Percentiles rank a stretch among this genome's conserved stretches.
phyloP scores from a whole-genome alignment of 1,140 invertebrate genomes.

The Solenopsis fugax region DNA sequence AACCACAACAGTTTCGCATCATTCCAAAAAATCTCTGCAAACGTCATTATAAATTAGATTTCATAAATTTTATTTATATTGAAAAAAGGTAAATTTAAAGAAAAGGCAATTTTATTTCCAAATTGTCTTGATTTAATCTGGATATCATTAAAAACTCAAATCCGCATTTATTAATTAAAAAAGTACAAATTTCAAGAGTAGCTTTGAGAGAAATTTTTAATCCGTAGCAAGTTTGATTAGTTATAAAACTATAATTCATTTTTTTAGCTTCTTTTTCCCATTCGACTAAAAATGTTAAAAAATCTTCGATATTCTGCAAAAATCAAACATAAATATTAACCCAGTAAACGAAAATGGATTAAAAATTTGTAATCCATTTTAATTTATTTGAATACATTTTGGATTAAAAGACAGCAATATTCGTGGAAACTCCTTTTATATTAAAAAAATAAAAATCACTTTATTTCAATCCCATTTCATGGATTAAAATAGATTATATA shows the following conservation, averaged over 20 bases:
- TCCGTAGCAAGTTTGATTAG: slow-evolving; percentile 16
- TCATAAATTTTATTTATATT: too few relatives aligned
- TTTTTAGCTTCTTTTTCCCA: slow-evolving; percentile 5
- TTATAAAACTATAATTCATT: slow-evolving; percentile 22
- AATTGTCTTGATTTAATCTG: slow-evolving; percentile 17
- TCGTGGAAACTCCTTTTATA: too few relatives aligned
- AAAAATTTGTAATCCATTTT: too few relatives aligned
- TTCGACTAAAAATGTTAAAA: neutral
- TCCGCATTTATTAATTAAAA: neutral
- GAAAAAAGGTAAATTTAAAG: too few relatives aligned
- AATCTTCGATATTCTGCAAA: neutral
- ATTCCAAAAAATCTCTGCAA: slow-evolving; percentile 45
- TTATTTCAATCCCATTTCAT: too few relatives aligned
- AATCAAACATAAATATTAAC: slow-evolving; percentile 1
- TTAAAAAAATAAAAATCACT: too few relatives aligned
- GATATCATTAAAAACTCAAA: slow-evolving; percentile 11
- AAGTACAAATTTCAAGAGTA: slow-evolving; percentile 24
- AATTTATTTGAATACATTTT: too few relatives aligned
- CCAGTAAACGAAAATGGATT: too few relatives aligned
- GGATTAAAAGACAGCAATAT: too few relatives aligned
- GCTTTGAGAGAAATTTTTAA: slow-evolving; percentile 8
- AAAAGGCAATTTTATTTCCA: neutral
- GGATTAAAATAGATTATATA: too few relatives aligned
- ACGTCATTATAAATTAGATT: neutral
- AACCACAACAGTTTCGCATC: slow-evolving; percentile 36